These are phyloP conservation scores for Ochotona princeps DNA, from an alignment of 2,113 vertebrate species.

Conservation along the genomic window DNA sequence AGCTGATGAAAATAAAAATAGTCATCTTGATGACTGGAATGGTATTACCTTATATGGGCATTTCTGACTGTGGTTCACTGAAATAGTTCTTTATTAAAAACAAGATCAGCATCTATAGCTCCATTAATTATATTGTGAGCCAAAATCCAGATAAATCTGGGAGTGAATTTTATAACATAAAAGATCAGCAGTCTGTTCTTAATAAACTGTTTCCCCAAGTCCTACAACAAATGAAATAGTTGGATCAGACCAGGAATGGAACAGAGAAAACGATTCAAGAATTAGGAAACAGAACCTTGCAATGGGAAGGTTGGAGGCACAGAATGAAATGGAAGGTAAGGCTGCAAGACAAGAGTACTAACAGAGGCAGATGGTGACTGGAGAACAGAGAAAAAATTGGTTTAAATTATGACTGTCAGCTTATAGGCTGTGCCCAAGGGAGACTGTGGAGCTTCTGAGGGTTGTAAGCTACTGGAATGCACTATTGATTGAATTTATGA, in stretches of 20 bases:
- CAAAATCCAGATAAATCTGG: slow-evolving; percentile 48
- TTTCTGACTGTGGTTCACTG: slow-evolving; percentile 48
- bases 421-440: slow-evolving; percentile 42
- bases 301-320: slow-evolving; percentile 16
- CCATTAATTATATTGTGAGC: slow-evolving; percentile 30
- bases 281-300: slow-evolving; percentile 49
- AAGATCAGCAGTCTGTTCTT: slow-evolving; percentile 42
- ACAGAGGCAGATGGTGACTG: background rate
- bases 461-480: slow-evolving; percentile 55
- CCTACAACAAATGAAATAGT: slow-evolving; percentile 49
- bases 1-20: slow-evolving; percentile 74
- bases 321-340: slow-evolving; percentile 24
- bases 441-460: background rate
- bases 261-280: slow-evolving; percentile 47
- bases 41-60: slow-evolving; percentile 60
- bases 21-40: slow-evolving; percentile 44
- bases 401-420: slow-evolving; percentile 66
- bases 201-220: slow-evolving; percentile 29
- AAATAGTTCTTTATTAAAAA: slow-evolving; percentile 71
- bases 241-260: slow-evolving; percentile 53
- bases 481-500: slow-evolving; percentile 69
- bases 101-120: slow-evolving; percentile 43
- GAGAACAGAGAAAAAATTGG: slow-evolving; percentile 51
- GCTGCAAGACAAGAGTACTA: slow-evolving; percentile 32
- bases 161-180: slow-evolving; percentile 41